phyloP scores from a whole-genome alignment of 2,113 vertebrate species.

The Rallus limicola region DNA sequence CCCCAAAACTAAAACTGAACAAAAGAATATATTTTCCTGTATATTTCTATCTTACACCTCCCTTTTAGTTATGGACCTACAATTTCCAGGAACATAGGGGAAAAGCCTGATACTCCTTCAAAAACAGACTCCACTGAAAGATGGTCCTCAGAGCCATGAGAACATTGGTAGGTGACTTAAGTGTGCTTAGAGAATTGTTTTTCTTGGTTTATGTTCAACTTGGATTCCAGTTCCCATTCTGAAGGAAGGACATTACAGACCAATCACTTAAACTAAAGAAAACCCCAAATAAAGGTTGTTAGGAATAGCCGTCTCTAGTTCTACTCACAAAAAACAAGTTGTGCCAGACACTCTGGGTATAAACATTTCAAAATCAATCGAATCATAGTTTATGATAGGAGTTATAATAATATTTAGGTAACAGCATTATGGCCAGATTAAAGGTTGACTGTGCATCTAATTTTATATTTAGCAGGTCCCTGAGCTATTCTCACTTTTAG shows the following conservation, averaged over 20 bases:
- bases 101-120: background rate
- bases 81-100: background rate
- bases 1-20: background rate
- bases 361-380: conserved; percentile 57
- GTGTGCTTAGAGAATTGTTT: conserved; percentile 47
- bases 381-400: background rate
- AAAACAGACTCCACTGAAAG: conserved; percentile 9
- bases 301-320: background rate
- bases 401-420: conserved; percentile 1
- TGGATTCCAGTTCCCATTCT: conserved; percentile 54
- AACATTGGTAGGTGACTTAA: conserved; percentile 52
- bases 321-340: conserved; percentile 32
- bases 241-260: conserved; percentile 12
- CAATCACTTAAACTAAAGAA: conserved; percentile 22
- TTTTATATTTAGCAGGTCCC: background rate
- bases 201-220: conserved; percentile 53
- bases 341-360: background rate
- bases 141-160: conserved; percentile 24
- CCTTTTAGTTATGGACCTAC: background rate
- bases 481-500: conserved; percentile 24
- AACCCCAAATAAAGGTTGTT: conserved; percentile 62
- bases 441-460: conserved; percentile 15
- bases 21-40: background rate
- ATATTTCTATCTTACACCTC: background rate
- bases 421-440: background rate